A percentile compares a stretch with the other conserved stretches of the same genome.
Conservation (phyloP, 2,888 invertebrate species). For the Hypomecis atomaria region DNA sequence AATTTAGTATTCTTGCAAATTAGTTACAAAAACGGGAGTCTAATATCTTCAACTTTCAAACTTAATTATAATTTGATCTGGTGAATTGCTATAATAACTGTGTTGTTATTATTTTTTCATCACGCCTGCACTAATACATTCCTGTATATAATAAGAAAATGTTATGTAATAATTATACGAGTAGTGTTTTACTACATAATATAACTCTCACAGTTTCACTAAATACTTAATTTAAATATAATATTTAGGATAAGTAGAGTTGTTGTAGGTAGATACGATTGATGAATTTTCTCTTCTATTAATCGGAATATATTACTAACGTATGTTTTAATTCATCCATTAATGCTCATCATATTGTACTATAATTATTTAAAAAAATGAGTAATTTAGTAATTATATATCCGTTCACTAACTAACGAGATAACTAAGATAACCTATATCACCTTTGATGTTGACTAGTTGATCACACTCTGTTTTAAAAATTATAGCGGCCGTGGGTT, state of each 20-base stretch:
- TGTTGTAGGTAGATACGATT: constrained; percentile 48
- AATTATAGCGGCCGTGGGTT: too few species aligned
- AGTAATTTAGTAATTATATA: too few species aligned
- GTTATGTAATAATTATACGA: constrained; percentile 52
- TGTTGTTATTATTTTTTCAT: constrained; percentile 7
- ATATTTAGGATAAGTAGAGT: constrained; percentile 60
- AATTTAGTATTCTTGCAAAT: neutral
- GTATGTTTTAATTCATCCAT: constrained; percentile 4
- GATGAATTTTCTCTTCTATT: constrained; percentile 36
- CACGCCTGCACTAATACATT: constrained; percentile 42
- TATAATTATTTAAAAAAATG: too few species aligned
- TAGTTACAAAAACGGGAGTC: neutral
- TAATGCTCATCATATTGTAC: neutral
- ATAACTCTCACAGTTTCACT: constrained; percentile 74
- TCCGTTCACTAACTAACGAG: too few species aligned
- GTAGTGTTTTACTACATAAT: constrained; percentile 68
- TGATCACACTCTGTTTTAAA: too few species aligned
- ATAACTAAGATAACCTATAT: too few species aligned
- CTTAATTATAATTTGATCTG: too few species aligned
- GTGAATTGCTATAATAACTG: neutral
- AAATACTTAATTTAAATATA: constrained; percentile 54
- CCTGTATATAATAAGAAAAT: constrained; percentile 36
- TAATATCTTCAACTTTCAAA: neutral
- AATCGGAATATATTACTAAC: constrained; percentile 21
- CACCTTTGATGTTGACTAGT: too few species aligned